Evolutionary conservation across 2,797 vertebrate genomes (phyloP).

Genomic region (Helostoma temminkii): DNA sequence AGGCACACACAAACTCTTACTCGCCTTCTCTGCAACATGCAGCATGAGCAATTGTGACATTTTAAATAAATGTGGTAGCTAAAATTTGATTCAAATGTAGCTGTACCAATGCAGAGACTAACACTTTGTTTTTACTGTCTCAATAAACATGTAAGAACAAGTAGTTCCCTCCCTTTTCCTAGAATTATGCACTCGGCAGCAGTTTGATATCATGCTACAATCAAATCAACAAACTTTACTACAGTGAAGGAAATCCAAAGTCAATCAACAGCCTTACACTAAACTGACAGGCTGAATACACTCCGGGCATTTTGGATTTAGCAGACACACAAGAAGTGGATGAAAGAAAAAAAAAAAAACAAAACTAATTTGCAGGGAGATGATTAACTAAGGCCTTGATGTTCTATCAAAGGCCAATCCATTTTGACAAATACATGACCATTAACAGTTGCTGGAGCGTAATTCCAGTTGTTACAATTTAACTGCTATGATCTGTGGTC

Average conservation of each 20-base stretch:
- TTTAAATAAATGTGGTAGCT: conserved; percentile 4
- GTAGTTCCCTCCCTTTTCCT: conserved; percentile 44
- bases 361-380: conserved; percentile 8
- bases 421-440: conserved; percentile 26
- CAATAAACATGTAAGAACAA: conserved; percentile 14
- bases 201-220: conserved; percentile 39
- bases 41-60: neutral
- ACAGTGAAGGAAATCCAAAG: no score
- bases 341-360: neutral
- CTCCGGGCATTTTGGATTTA: neutral
- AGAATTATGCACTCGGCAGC: conserved; percentile 39
- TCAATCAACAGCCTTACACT: neutral
- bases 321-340: neutral
- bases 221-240: conserved; percentile 30
- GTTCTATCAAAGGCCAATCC: conserved; percentile 28
- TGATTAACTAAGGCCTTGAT: conserved; percentile 57
- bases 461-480: conserved; percentile 55
- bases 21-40: neutral
- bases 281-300: conserved; percentile 10
- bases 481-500: conserved; percentile 37
- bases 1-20: neutral
- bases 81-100: conserved; percentile 4
- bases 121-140: neutral
- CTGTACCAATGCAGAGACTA: neutral
- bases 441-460: conserved; percentile 10